phyloP scores from a whole-genome alignment of 2,888 invertebrate genomes.

The Cynaeus angustus region DNA sequence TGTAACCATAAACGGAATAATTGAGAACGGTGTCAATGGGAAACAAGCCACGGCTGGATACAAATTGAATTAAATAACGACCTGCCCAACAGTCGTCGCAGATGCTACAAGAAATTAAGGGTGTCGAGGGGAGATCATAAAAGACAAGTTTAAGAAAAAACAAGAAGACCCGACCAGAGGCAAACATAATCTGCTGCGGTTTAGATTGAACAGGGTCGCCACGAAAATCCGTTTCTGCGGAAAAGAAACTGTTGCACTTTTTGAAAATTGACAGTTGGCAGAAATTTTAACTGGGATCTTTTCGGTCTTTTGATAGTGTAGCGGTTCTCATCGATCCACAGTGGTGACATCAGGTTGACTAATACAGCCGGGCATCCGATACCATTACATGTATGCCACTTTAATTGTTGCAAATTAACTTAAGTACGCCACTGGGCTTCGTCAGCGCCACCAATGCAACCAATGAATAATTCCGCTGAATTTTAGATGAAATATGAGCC shows the following conservation, averaged over 20 bases:
- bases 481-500: conserved; percentile 23
- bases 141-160: conserved; percentile 22
- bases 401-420: neutral
- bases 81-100: conserved; percentile 51
- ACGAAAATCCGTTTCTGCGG: no score
- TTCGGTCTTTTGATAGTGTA: no score
- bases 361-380: neutral
- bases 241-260: neutral
- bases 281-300: no score
- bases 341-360: no score
- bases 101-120: conserved; percentile 50
- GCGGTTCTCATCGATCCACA: no score
- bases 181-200: no score
- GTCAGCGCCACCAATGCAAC: conserved; percentile 1
- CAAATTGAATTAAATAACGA: conserved; percentile 55
- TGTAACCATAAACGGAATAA: conserved; percentile 50
- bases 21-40: conserved; percentile 55
- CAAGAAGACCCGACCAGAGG: neutral
- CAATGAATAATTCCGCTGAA: conserved; percentile 21
- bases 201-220: no score
- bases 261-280: no score
- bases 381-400: neutral
- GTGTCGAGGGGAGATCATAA: conserved; percentile 38
- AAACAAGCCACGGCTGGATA: conserved; percentile 48
- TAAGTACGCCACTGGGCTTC: conserved; percentile 1